A percentile compares a stretch with the other conserved stretches of the same genome.
Conservation (phyloP, 1,140 invertebrate species). For the Copidosoma floridanum region DNA sequence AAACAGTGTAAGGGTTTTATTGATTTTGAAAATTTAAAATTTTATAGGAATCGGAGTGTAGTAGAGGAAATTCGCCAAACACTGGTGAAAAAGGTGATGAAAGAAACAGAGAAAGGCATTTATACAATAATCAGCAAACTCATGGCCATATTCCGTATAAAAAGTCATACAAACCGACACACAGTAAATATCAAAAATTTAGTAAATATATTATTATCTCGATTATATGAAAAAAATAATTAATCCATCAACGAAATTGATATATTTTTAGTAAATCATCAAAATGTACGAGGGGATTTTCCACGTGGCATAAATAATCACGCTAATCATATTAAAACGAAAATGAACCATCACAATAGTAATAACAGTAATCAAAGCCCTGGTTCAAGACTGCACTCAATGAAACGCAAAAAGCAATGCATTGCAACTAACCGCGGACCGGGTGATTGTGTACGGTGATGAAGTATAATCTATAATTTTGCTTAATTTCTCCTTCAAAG, state of each 20-base stretch:
- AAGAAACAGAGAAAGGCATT: constrained; percentile 47
- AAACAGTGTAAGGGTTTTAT: too few relatives aligned
- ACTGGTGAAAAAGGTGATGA: constrained; percentile 48
- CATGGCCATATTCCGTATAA: constrained; percentile 48
- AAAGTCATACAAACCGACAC: constrained; percentile 49
- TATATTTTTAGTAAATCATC: constrained; percentile 43
- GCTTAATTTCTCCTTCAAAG: constrained; percentile 26
- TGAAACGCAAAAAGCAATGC: constrained; percentile 52
- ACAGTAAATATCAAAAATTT: too few relatives aligned
- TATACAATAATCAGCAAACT: constrained; percentile 48
- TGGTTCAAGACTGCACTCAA: constrained; percentile 39
- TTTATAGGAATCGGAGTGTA: constrained; percentile 55
- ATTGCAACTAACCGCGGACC: constrained; percentile 44
- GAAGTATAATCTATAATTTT: constrained; percentile 37
- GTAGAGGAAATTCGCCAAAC: constrained; percentile 55
- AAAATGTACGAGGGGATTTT: constrained; percentile 46
- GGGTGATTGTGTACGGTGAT: constrained; percentile 55
- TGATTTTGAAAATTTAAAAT: too few relatives aligned
- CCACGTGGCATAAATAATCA: constrained; percentile 49
- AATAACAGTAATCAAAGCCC: constrained; percentile 47
- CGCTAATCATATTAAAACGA: constrained; percentile 44
- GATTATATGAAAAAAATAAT: neutral
- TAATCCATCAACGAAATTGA: neutral
- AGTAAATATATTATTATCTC: constrained; percentile 35
- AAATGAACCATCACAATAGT: constrained; percentile 44